Evolutionary conservation across 2,888 invertebrate species (phyloP).

Genomic region (Leptarthrus brevirostris): DNA sequence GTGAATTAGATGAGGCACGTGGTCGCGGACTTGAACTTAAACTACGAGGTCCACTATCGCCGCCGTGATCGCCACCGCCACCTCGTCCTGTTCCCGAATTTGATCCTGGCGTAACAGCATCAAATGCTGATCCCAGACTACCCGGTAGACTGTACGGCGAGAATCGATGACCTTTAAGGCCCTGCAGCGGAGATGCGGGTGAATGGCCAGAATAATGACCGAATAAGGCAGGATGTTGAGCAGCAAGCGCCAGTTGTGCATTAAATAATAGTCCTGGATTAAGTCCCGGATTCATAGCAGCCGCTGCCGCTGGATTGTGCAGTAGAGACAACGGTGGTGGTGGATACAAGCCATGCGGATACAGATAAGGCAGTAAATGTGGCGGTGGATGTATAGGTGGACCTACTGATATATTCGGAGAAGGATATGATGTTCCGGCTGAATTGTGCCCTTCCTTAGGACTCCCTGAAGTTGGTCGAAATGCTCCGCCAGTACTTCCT

Average conservation of each 20-base stretch:
- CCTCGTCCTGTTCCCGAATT: conserved; percentile 60
- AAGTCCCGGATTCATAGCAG: conserved; percentile 71
- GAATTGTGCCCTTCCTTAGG: conserved; percentile 68
- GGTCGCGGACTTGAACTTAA: conserved; percentile 66
- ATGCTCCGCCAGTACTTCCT: conserved; percentile 67
- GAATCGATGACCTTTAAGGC: conserved; percentile 83
- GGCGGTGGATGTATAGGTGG: conserved; percentile 93
- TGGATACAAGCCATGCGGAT: conserved; percentile 89
- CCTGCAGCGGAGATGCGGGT: conserved; percentile 77
- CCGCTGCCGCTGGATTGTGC: conserved; percentile 73
- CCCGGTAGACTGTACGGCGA: conserved; percentile 89
- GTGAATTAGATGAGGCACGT: conserved; percentile 66
- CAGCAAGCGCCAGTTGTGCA: conserved; percentile 87
- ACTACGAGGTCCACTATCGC: conserved; percentile 64
- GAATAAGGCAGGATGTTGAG: conserved; percentile 85
- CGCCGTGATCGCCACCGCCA: conserved; percentile 54
- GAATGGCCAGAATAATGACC: conserved; percentile 77
- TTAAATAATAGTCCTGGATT: conserved; percentile 89
- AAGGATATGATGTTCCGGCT: conserved; percentile 78
- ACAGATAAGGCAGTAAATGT: conserved; percentile 89
- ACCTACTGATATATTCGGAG: conserved; percentile 93
- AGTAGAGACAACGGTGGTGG: conserved; percentile 77
- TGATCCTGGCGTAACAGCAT: conserved; percentile 85
- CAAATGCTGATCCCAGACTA: conserved; percentile 85
- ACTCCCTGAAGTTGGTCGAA: conserved; percentile 68